Base-by-base conservation (phyloP, 2,113 vertebrate genomes). In the Gadus chalcogrammus region DNA sequence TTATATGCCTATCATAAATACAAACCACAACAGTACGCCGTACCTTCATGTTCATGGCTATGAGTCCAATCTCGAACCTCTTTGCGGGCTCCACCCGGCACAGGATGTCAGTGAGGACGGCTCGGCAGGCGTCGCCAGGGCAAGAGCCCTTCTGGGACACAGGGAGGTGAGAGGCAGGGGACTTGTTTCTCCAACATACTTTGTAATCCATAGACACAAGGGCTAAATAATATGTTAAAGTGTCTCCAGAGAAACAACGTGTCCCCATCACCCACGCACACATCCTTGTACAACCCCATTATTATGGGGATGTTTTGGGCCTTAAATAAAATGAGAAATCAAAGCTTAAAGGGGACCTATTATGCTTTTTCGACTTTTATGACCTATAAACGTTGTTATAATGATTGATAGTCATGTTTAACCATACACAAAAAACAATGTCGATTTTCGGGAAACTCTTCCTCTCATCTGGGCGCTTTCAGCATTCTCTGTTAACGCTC, bases 41-140 rank as follows among this genome's bases (percentile, higher is more conserved):
- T 72, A 83, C 65, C 70, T 89, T 86, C 58, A 75, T 80, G 67
- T 82, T 90, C 68, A 79, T 61, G 73, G 81, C 83, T 61, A 79
- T 83, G 66, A 89, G 71, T 7, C 79, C 79, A 72, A 81, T 71
- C 77, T 87, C 76, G 85, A 86, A 84, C 61, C 64, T 70, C 61
- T 72, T 80, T 22, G 79, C 71, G 66, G 71, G 70, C 73, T 42
- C 69, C 68, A 27, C 70, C 83, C 3, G 0, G 18, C 75, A 72
- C 61, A 70, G 70, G 72, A 18, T 76, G 74, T 82, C 76, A 56
- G 61, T 4, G 65, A 90, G 79, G 38, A 87, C 76, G 80, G 69
- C 16, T 38, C 78, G 80, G 60, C 79, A 84, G 5, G 61, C 75
- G 31, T 71, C 74, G 67, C 2, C 35, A 15, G 87, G 74, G 77